Conservation (phyloP, 92 coral and sea anemone species). For the Diadumene lineata region DNA sequence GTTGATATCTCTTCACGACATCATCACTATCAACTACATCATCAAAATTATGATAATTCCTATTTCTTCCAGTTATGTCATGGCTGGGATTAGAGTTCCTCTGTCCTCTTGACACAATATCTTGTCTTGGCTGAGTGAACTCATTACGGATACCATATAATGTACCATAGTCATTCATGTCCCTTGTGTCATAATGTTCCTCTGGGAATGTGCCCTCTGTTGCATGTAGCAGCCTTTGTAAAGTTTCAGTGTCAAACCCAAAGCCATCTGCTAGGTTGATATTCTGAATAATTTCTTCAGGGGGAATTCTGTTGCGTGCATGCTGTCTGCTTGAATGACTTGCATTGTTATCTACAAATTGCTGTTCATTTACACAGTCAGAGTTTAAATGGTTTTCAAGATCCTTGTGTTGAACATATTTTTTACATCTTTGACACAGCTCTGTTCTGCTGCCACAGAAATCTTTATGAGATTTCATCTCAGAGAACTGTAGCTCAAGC, state of each 20-base stretch:
- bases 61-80: not conserved
- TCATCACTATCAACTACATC: not conserved
- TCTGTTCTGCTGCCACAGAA: constrained; percentile 95
- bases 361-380: constrained; percentile 50
- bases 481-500: constrained; percentile 67
- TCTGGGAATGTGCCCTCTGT: constrained; percentile 6
- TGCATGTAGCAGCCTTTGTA: not conserved
- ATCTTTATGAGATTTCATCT: constrained; percentile 76
- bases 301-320: not conserved
- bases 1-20: not conserved
- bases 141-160: constrained; percentile 2
- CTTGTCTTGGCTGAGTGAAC: constrained; percentile 18
- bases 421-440: constrained; percentile 80
- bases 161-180: not conserved
- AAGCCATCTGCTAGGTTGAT: constrained; percentile 5
- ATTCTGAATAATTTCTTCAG: constrained; percentile 7
- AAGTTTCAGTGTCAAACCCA: not conserved
- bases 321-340: not conserved
- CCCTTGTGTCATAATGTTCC: not conserved
- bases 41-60: constrained; percentile 1
- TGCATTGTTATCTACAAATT: constrained; percentile 20
- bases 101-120: constrained; percentile 41
- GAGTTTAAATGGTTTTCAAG: constrained; percentile 57
- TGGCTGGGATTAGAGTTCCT: not conserved
- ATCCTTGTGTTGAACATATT: constrained; percentile 68